These are phyloP conservation scores for Hemaris fuciformis DNA, from an alignment of 2,888 invertebrate genomes.

Conservation along the genomic window DNA sequence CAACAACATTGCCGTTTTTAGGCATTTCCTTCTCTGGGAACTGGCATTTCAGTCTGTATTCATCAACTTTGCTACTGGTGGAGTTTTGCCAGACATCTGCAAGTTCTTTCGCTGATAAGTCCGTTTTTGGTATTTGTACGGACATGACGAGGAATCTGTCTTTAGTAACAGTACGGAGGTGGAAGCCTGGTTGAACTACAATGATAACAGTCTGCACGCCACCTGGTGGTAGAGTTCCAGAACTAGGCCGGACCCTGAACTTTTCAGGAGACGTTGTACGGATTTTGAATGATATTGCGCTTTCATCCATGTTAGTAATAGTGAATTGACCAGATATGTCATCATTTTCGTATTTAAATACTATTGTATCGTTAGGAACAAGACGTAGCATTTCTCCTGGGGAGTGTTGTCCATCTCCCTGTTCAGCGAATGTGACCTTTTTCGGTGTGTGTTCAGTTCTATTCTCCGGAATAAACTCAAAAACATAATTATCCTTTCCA, in stretches of 20 bases:
- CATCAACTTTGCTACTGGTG: constrained; percentile 83
- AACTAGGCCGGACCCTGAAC: constrained; percentile 94
- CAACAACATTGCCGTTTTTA: constrained; percentile 54
- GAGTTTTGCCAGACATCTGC: constrained; percentile 88
- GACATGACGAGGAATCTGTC: constrained; percentile 96
- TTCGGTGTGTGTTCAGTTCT: constrained; percentile 68
- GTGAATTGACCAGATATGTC: constrained; percentile 85
- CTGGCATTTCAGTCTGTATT: constrained; percentile 87
- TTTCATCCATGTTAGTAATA: constrained; percentile 85
- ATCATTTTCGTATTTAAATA: constrained; percentile 85
- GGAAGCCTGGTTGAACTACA: constrained; percentile 87
- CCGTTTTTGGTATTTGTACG: constrained; percentile 83
- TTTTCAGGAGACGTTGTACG: constrained; percentile 98
- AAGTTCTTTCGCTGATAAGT: constrained; percentile 83
- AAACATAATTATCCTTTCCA: constrained; percentile 87
- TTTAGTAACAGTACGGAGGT: constrained; percentile 84
- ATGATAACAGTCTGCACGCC: constrained; percentile 85
- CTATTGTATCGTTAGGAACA: constrained; percentile 86
- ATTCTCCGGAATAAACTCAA: constrained; percentile 85
- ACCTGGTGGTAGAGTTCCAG: constrained; percentile 87
- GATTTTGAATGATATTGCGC: constrained; percentile 84
- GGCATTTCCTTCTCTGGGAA: constrained; percentile 72
- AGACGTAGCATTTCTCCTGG: constrained; percentile 82
- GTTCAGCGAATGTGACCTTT: constrained; percentile 70
- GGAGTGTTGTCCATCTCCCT: constrained; percentile 61